These are phyloP conservation scores for Rhinophrynus dorsalis DNA, from an alignment of 2,797 vertebrate genomes.

Conservation along the genomic window DNA sequence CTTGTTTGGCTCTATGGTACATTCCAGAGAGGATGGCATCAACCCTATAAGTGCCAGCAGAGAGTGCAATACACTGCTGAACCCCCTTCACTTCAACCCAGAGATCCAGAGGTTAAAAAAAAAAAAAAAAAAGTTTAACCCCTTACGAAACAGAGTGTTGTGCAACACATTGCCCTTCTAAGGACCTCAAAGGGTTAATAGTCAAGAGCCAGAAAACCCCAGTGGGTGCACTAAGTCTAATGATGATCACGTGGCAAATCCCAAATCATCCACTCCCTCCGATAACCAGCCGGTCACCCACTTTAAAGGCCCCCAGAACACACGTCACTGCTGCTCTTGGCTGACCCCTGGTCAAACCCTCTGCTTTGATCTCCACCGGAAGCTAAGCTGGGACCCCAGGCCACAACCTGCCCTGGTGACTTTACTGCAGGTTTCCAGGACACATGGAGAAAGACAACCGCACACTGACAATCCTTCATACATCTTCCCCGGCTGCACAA, in stretches of 20 bases:
- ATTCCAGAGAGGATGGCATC: too few species aligned
- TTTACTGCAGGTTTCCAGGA: slow-evolving; percentile 28
- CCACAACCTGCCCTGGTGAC: slow-evolving; percentile 29
- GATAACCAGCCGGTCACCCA: slow-evolving; percentile 21
- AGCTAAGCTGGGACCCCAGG: slow-evolving; percentile 40
- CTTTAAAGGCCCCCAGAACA: slow-evolving; percentile 31
- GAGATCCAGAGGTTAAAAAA: too few species aligned
- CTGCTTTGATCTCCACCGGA: slow-evolving; percentile 47
- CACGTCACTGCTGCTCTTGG: slow-evolving; percentile 44
- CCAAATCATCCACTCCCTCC: slow-evolving; percentile 13
- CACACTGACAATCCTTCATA: slow-evolving; percentile 24
- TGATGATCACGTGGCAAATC: slow-evolving; percentile 31
- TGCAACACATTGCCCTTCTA: too few species aligned
- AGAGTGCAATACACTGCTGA: too few species aligned
- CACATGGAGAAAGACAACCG: slow-evolving; percentile 27
- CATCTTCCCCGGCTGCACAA: slow-evolving; percentile 33
- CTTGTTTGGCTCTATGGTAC: too few species aligned
- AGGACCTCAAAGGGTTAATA: slow-evolving; percentile 1
- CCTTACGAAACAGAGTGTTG: too few species aligned
- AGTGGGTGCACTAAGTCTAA: slow-evolving; percentile 37
- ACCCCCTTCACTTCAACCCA: too few species aligned
- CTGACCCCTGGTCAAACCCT: slow-evolving; percentile 32
- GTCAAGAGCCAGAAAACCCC: slow-evolving; percentile 18
- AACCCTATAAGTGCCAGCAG: too few species aligned
- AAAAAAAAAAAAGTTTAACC: too few species aligned